Base-by-base conservation (phyloP, 2,888 invertebrate genomes). In the Dastarcus helophoroides region DNA sequence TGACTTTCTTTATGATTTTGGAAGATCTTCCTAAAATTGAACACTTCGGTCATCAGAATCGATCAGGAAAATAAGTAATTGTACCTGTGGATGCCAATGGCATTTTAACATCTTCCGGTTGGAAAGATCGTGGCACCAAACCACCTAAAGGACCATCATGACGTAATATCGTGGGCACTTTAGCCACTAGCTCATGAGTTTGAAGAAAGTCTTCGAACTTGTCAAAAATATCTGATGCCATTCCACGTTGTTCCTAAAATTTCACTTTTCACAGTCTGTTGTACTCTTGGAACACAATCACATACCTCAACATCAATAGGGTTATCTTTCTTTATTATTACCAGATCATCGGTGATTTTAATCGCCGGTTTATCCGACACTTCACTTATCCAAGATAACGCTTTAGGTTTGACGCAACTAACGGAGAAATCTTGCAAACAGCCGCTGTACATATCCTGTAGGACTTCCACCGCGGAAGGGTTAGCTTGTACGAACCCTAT, bases 371-470 rank as follows among this genome's bases (percentile, higher is more conserved):
- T 69, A 45, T 72, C 67, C 11, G 71, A 61, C 3, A 76, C 78
- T 36, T 69, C 65, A 43, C 74, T 76, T 45, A 83, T 68, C 76
- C 83, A 85, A 41, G 74, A 69, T 51, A 85, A 58, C 25, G 84
- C 72, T 58, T 81, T 81, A 5, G 84, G 84, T 49, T 79, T 78
- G 31, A 80, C 76, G 62, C 86, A 86, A 48, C 71, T 69, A 39
- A 76, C 65, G 22, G 77, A 77, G 48, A 77, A 73, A 48, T 76
- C 72, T 53, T 73, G 73, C 26, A 80, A 54, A 48, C 81, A 81
- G 55, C 71, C 68, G 30, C 67, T 60, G 54, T 79, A 80, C 60
- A 79, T 73, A 49, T 76, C 78, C 39, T 63, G 64, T 10, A 73
- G 65, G 48, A 80, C 58, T 39, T 71, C 73, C 2, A 73, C 63